Conservation (phyloP, 1,140 invertebrate genomes). For the Caenorhabditis latens region DNA sequence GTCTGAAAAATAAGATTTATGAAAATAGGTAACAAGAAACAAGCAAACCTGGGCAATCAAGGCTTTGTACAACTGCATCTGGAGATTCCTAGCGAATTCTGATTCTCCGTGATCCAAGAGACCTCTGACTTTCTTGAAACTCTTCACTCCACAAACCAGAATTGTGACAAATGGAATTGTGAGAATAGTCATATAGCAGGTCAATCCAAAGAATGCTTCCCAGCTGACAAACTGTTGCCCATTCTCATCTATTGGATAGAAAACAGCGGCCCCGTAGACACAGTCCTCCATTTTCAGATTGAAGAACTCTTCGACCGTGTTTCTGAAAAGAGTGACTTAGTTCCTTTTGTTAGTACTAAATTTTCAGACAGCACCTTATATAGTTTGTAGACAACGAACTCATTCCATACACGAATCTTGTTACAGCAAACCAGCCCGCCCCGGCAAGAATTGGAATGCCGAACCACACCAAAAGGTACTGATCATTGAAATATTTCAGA, state of each 20-base stretch:
- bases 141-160: background rate
- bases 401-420: background rate
- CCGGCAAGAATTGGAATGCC: background rate
- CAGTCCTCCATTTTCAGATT: background rate
- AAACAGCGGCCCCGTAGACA: slow-evolving; percentile 8
- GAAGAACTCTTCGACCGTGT: background rate
- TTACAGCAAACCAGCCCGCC: background rate
- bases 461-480: background rate
- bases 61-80: slow-evolving; percentile 31
- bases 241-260: slow-evolving; percentile 6
- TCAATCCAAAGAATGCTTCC: background rate
- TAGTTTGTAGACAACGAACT: background rate
- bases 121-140: background rate
- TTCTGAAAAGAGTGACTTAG: background rate
- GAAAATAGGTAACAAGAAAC: background rate
- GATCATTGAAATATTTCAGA: background rate
- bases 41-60: background rate
- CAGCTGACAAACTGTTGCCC: background rate
- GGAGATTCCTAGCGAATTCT: slow-evolving; percentile 11
- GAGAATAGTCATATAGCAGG: background rate
- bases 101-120: slow-evolving; percentile 18
- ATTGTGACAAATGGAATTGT: slow-evolving; percentile 9
- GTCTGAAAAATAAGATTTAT: background rate
- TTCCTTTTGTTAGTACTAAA: no score
- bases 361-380: no score